These are phyloP conservation scores for Zonotrichia albicollis DNA, from an alignment of 2,797 vertebrate genomes.

Conservation along the genomic window DNA sequence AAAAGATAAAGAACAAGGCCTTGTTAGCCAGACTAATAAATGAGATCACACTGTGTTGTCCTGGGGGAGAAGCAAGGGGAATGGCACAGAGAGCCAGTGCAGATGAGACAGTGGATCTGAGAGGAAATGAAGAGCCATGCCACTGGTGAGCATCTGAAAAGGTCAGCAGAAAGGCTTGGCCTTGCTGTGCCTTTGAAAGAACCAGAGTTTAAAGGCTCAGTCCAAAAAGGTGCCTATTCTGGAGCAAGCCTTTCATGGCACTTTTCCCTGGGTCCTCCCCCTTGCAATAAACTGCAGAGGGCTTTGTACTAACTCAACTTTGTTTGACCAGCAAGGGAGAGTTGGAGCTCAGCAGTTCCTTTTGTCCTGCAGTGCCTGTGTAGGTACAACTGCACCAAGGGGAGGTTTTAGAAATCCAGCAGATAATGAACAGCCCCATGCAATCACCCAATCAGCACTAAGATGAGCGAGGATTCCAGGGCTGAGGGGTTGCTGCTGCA, in stretches of 20 bases:
- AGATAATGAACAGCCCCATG: fast-evolving
- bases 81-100: not conserved
- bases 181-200: not conserved
- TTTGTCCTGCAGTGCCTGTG: not conserved
- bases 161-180: not conserved
- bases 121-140: not conserved
- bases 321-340: not conserved
- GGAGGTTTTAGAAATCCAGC: not conserved
- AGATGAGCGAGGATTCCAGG: not conserved
- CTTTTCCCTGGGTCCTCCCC: not conserved
- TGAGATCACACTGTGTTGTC: not conserved
- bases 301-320: not conserved
- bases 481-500: not conserved
- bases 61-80: not conserved
- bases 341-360: not conserved
- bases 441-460: not conserved
- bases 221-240: not conserved
- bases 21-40: not conserved
- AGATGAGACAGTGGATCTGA: not conserved
- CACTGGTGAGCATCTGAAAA: not conserved
- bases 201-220: not conserved
- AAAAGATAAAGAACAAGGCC: not conserved
- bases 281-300: not conserved
- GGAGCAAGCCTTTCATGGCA: not conserved
- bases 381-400: not conserved